Conservation (phyloP, 2,797 vertebrate genomes). For the Hemibagrus guttatus region DNA sequence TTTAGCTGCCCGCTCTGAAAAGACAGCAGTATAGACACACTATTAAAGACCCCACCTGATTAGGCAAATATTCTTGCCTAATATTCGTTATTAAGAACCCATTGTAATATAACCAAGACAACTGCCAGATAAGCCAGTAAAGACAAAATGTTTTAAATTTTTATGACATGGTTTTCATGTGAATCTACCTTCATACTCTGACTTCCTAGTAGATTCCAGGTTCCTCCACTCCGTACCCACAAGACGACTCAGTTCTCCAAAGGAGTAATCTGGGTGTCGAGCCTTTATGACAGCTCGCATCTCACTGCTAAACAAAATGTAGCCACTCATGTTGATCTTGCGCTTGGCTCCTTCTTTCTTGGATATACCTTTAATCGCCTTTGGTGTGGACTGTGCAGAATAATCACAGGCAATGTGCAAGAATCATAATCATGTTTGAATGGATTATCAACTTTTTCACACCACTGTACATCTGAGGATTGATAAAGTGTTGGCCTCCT, state of each 20-base stretch:
- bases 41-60: background rate
- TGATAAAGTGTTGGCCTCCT: no score
- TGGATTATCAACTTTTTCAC: background rate
- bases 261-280: constrained; percentile 95
- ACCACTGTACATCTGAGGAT: no score
- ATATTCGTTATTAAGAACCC: no score
- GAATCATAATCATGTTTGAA: background rate
- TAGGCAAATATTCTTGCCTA: background rate
- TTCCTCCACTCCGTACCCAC: constrained; percentile 99
- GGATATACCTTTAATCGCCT: constrained; percentile 88
- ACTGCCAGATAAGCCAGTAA: background rate
- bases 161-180: background rate
- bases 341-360: constrained; percentile 98
- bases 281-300: constrained; percentile 99
- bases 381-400: constrained; percentile 86
- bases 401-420: background rate
- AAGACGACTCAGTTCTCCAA: constrained; percentile 96
- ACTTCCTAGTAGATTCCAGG: constrained; percentile 93
- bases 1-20: constrained; percentile 96
- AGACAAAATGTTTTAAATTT: background rate
- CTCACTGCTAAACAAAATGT: constrained; percentile 99
- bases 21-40: constrained; percentile 22
- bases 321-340: constrained; percentile 99
- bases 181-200: constrained; percentile 94
- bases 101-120: background rate